Evolutionary conservation across 2,888 invertebrate genomes (phyloP), one percentile per base, ranked within the genome.

Genomic region (Nomada ferruginata): DNA sequence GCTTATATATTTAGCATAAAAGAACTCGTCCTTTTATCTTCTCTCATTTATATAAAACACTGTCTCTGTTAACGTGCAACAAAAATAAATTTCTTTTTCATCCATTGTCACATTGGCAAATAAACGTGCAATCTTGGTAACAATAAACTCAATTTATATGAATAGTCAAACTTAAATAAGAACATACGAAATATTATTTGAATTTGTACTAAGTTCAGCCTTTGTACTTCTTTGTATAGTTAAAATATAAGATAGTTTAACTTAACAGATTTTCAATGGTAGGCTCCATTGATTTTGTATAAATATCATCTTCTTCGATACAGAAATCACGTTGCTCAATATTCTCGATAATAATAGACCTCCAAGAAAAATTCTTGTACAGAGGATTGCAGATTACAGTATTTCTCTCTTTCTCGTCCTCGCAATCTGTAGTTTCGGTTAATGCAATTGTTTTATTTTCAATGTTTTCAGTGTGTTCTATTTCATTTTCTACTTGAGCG

Each of bases 11-110:
- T 18, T n/a, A 64, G 26, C n/a, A 15, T 64, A 59, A 79, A 59
- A n/a, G 26, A 64, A 57, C 50, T 63, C 55, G 23, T 63, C 50
- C 42, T 74, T 13, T 55, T 68, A 50, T 47, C 13, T 26, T 47
- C 26, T 23, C 4, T 75, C 53, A 20, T 75, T 69, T 59, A 50
- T 63, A 47, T 66, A 26, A 66, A 74, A 65, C n/a, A 44, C n/a
- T 64, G 36, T 65, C 13, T 65, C 59, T 52, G 20, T 60, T 65
- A n/a, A 60, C 47, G 18, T 26, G 13, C 44, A 72, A 44, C 66
- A 9, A 61, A 80, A 68, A 44, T 63, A 44, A 53, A 71, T 44
- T 9, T 20, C 55, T 79, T 44, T 44, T 36, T 47, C 20, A 59
- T 42, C 7, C 7, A 20, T 20, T 4, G 29, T n/a, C 18, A 29